phyloP scores from a whole-genome alignment of 2,113 vertebrate genomes.

The Bungarus multicinctus region DNA sequence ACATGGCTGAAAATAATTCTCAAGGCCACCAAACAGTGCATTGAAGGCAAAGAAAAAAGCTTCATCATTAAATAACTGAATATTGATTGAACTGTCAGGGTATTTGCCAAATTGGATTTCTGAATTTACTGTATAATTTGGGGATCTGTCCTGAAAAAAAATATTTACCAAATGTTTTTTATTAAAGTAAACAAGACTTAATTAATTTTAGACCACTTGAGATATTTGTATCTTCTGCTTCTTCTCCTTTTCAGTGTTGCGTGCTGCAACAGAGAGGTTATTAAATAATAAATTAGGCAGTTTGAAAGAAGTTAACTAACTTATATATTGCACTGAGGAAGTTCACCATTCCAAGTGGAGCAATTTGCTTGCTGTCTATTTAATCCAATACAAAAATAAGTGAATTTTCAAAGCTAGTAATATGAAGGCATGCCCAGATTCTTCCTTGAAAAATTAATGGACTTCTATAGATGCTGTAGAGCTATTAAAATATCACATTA shows the following conservation, averaged over 20 bases:
- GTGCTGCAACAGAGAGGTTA: not conserved
- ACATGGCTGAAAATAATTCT: slow-evolving; percentile 5
- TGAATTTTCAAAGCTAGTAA: not conserved
- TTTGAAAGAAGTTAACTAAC: not conserved
- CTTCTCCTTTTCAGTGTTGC: not conserved
- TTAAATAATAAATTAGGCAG: slow-evolving; percentile 20
- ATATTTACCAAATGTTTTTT: not conserved
- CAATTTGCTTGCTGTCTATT: not conserved
- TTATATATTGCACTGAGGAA: not conserved
- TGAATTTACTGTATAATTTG: slow-evolving; percentile 3
- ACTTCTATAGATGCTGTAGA: not conserved
- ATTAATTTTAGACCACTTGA: not conserved
- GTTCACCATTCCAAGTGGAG: not conserved
- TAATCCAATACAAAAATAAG: not conserved
- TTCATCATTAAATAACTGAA: slow-evolving; percentile 12
- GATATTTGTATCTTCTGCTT: not conserved
- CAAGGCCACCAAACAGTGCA: slow-evolving; percentile 9
- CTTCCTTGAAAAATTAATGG: not conserved
- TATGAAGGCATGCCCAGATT: not conserved
- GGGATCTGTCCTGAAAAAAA: not conserved
- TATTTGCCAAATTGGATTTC: not conserved
- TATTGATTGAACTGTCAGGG: slow-evolving; percentile 17
- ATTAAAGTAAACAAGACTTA: not conserved
- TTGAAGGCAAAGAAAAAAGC: not conserved
- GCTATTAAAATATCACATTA: not conserved